phyloP scores from a whole-genome alignment of 1,140 invertebrate genomes.

The Neodiprion fabricii region DNA sequence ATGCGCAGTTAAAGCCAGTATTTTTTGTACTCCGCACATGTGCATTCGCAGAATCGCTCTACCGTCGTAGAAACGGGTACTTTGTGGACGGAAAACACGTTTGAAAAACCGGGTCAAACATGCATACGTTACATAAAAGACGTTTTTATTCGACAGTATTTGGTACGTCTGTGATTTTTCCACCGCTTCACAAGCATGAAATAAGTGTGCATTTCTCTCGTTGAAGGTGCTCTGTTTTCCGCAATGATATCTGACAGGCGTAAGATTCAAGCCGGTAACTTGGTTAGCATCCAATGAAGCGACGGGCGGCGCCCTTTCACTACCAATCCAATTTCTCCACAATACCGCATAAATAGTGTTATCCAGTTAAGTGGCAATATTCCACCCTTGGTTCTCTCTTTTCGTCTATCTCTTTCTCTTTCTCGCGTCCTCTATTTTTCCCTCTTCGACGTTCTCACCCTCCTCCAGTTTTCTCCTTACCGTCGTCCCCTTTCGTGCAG shows the following conservation, averaged over 20 bases:
- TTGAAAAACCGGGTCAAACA: too few species aligned
- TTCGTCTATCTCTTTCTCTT: not conserved
- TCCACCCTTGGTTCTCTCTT: not conserved
- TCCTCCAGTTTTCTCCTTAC: too few species aligned
- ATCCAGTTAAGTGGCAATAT: constrained; percentile 7
- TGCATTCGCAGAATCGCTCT: too few species aligned
- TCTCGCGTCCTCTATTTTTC: not conserved
- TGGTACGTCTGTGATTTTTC: too few species aligned
- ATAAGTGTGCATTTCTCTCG: not conserved
- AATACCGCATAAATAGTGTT: constrained; percentile 4
- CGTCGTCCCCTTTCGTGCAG: not conserved
- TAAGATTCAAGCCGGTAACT: constrained; percentile 7
- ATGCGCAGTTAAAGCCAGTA: too few species aligned
- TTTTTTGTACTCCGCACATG: too few species aligned
- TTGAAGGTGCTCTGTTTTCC: not conserved
- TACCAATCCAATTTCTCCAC: constrained; percentile 2
- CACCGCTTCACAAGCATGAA: not conserved
- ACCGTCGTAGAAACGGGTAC: too few species aligned
- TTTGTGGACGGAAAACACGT: too few species aligned
- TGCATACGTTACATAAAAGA: too few species aligned
- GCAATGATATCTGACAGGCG: not conserved
- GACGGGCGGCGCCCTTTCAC: not conserved
- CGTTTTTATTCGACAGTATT: too few species aligned
- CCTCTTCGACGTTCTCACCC: too few species aligned
- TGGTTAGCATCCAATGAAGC: constrained; percentile 4